Conservation (phyloP, 2,888 invertebrate species). For the Serripes groenlandicus region DNA sequence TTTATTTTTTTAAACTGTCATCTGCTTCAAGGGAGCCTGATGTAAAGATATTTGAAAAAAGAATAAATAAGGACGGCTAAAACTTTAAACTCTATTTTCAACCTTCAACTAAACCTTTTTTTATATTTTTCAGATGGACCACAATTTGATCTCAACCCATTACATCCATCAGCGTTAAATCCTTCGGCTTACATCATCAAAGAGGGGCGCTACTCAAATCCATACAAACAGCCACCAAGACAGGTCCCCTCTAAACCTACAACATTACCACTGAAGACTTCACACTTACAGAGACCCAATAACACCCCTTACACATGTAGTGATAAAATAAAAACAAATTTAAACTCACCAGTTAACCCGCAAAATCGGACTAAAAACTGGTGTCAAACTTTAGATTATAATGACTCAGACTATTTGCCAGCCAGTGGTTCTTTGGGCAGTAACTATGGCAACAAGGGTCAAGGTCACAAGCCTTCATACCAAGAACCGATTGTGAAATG, state of each 20-base stretch:
- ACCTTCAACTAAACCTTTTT: too few relatives aligned
- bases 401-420: conserved; percentile 62
- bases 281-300: conserved; percentile 23
- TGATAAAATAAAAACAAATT: conserved; percentile 32
- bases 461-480: conserved; percentile 45
- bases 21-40: too few relatives aligned
- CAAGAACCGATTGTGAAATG: conserved; percentile 31
- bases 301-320: conserved; percentile 22
- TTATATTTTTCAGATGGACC: conserved; percentile 29
- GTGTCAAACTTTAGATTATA: conserved; percentile 44
- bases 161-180: conserved; percentile 61
- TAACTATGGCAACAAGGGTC: conserved; percentile 30
- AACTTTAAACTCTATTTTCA: background rate
- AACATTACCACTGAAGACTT: conserved; percentile 20
- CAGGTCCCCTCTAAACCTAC: conserved; percentile 44
- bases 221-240: conserved; percentile 23
- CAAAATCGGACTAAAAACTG: conserved; percentile 47
- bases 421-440: conserved; percentile 27
- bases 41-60: background rate
- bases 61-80: background rate
- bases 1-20: too few relatives aligned
- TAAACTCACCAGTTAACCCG: conserved; percentile 20
- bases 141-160: conserved; percentile 50
- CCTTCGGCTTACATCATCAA: conserved; percentile 60
- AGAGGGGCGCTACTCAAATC: conserved; percentile 37